These are phyloP conservation scores for Cryptomyrus ogoouensis DNA, from an alignment of 2,113 vertebrate species.

Conservation along the genomic window DNA sequence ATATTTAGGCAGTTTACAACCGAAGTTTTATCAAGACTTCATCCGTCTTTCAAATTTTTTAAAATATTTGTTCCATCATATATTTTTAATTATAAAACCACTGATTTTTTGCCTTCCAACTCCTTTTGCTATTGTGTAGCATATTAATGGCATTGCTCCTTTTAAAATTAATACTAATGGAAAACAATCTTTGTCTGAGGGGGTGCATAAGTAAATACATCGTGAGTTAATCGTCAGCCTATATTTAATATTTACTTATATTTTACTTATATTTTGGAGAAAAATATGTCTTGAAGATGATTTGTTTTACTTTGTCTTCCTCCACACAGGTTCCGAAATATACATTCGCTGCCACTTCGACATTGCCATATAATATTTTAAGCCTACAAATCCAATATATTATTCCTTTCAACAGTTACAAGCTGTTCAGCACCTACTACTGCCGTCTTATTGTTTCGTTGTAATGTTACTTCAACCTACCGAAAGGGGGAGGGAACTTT, in stretches of 20 bases:
- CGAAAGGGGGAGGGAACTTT: slow-evolving; percentile 46
- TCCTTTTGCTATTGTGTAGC: not conserved
- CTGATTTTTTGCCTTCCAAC: not conserved
- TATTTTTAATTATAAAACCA: not conserved
- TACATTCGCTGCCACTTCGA: not conserved
- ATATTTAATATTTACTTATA: not conserved
- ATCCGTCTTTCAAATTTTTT: not conserved
- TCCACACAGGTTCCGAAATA: not conserved
- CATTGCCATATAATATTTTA: not conserved
- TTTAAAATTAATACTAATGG: not conserved
- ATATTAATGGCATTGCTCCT: not conserved
- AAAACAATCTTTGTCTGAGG: not conserved
- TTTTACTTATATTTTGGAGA: not conserved
- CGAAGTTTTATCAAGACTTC: not conserved
- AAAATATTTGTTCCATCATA: not conserved
- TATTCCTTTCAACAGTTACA: slow-evolving; percentile 35
- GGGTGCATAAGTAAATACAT: not conserved
- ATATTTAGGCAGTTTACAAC: not conserved
- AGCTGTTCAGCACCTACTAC: slow-evolving; percentile 28
- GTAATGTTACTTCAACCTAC: slow-evolving; percentile 54
- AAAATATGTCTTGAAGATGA: not conserved
- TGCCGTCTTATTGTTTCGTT: slow-evolving; percentile 68
- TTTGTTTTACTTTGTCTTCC: not conserved
- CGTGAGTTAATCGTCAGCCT: not conserved
- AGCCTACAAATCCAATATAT: slow-evolving; percentile 26